Evolutionary conservation across 2,113 vertebrate genomes (phyloP), one percentile per base, ranked within the genome.

Genomic region (Onychostoma macrolepis): DNA sequence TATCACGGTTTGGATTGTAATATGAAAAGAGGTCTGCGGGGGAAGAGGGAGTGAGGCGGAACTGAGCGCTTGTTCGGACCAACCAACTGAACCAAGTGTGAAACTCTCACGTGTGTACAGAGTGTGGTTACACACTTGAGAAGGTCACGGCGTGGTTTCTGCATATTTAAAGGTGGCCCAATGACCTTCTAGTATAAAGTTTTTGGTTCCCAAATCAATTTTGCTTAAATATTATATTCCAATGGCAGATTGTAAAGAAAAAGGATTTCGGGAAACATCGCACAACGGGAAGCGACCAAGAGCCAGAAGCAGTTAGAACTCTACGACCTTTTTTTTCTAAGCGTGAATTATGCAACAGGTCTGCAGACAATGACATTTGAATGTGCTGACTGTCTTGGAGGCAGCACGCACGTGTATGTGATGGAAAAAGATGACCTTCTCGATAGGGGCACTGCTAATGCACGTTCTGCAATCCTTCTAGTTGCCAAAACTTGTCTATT

Each of bases 371-470:
- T 90, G 89, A 90, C 89, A 90, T 90, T 88, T 90, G 72, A 90
- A 90, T 84, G 84, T 86, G 75, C 87, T 80, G 86, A 88, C 83
- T 48, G 69, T 85, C 88, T 83, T 41, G 79, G 5, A 75, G 89
- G 72, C 61, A 84, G 43, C 74, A 80, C 33, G 75, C 84, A 88
- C 56, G 87, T 88, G 87, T 84, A 72, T 76, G 80, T 83, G 79
- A 69, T 88, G 89, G 89, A 90, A 90, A 90, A 90, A 90, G 89
- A 86, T 90, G 89, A 86, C 87, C 87, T 90, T 90, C 76, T 88
- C 28, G 56, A 88, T 78, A 43, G 83, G 67, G 75, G 75, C 43
- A 48, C 45, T 24, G 45, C 50, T 88, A 69, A 88, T 50, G 30
- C 74, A 53, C 12, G 26, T 72, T 80, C 72, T 80, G 48, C 28